Evolutionary conservation across 1,140 invertebrate genomes (phyloP).

Genomic region (Rhynchophorus ferrugineus): DNA sequence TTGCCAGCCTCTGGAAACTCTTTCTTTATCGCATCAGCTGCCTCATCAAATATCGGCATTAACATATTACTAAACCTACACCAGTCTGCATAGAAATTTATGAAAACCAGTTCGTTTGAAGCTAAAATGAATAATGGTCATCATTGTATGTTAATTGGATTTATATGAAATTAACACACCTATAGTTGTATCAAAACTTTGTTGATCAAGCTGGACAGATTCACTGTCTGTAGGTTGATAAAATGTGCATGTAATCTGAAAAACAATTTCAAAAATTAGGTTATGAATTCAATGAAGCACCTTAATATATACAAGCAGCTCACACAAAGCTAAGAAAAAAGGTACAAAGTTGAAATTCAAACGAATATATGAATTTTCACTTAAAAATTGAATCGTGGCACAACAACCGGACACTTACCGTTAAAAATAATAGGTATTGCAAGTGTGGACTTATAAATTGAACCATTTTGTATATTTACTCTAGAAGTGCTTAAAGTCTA

Average conservation of each 20-base stretch:
- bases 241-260: slow-evolving; percentile 57
- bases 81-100: slow-evolving; percentile 99
- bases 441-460: not conserved
- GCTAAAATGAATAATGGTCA: slow-evolving; percentile 55
- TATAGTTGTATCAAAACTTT: slow-evolving; percentile 75
- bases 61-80: slow-evolving; percentile 92
- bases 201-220: slow-evolving; percentile 64
- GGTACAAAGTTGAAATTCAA: not conserved
- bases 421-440: slow-evolving; percentile 9
- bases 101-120: slow-evolving; percentile 90
- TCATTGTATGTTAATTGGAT: not conserved
- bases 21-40: slow-evolving; percentile 75
- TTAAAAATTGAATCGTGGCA: slow-evolving; percentile 12
- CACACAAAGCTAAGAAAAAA: not conserved
- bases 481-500: not conserved
- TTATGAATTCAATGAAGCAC: too few species aligned
- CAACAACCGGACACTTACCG: slow-evolving; percentile 13
- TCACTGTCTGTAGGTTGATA: slow-evolving; percentile 64
- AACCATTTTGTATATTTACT: slow-evolving; percentile 5
- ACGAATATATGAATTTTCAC: not conserved
- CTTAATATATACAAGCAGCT: too few species aligned
- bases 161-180: slow-evolving; percentile 44
- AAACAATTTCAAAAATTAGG: slow-evolving; percentile 26
- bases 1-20: slow-evolving; percentile 73
- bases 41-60: slow-evolving; percentile 94